Evolutionary conservation across 2,888 invertebrate genomes (phyloP).

Genomic region (Apodemia hepburni): DNA sequence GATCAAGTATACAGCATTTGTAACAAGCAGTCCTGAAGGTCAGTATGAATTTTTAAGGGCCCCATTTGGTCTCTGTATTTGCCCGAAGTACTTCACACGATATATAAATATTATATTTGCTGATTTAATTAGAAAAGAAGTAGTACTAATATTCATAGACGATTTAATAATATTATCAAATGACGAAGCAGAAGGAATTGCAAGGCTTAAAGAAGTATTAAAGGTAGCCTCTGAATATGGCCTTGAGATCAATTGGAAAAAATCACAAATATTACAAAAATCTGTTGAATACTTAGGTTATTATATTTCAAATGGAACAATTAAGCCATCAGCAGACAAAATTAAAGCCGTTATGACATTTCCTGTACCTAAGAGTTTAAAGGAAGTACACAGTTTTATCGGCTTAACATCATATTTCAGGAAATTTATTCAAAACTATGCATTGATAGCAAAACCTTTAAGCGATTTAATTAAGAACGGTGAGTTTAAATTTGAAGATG

Average conservation of each 20-base stretch:
- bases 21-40: slow-evolving; percentile 38
- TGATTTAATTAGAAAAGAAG: slow-evolving; percentile 31
- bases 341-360: too few relatives aligned
- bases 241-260: too few relatives aligned
- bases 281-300: too few relatives aligned
- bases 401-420: slow-evolving; percentile 35
- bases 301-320: too few relatives aligned
- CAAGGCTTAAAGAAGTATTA: slow-evolving; percentile 23
- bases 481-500: slow-evolving; percentile 21
- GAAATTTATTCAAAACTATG: slow-evolving; percentile 35
- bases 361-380: too few relatives aligned
- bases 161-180: slow-evolving; percentile 32
- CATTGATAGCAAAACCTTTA: slow-evolving; percentile 33
- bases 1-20: slow-evolving; percentile 46
- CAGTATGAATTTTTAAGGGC: slow-evolving; percentile 48
- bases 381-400: slow-evolving; percentile 23
- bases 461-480: slow-evolving; percentile 28
- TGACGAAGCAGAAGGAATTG: slow-evolving; percentile 26
- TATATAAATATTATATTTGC: slow-evolving; percentile 39
- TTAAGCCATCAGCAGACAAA: too few relatives aligned
- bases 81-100: slow-evolving; percentile 44
- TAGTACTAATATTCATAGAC: slow-evolving; percentile 33
- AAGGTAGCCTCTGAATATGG: background rate
- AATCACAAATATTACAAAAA: too few relatives aligned
- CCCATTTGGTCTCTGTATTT: slow-evolving; percentile 34